Evolutionary conservation across 1,140 invertebrate genomes (phyloP), one percentile per base, ranked within the genome.

Genomic region (Penaeus vannamei): DNA sequence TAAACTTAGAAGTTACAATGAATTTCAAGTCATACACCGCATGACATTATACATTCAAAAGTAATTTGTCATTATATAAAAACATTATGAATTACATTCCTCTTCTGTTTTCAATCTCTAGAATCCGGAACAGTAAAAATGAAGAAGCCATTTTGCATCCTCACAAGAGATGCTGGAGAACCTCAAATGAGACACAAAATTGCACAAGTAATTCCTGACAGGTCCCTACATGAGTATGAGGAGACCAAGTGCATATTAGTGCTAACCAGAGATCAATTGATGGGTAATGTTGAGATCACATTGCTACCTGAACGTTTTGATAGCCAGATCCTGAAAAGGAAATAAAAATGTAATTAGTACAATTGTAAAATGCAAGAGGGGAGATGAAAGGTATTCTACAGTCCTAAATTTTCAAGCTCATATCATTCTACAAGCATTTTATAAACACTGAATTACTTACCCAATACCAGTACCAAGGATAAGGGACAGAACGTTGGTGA

Each of bases 391-490:
- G 53, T 53, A 53, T 53, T 46, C 42, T 46, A 46, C 42, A 46
- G 10, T 46, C 42, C 42, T 46, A 5, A 46, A 46, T 10, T 46
- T 46, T 53, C 53, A 53, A 53, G 1, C 8, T 5, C 8, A 42
- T 42, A 42, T 42, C 36, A 2, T 42, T 53, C 10, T 53, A 17
- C 17, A 53, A 53, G 8, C 53, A 53, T 14, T 14, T 14, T 0
- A 53, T 14, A 53, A 53, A 53, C 17, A 53, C 1, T 53, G 17
- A 53, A 53, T 53, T 53, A 86, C 93, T 94, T 94, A 98, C 97
- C 97, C 97, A 92, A 98, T 95, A 81, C 97, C 97, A 91, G 97
- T 97, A 77, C 97, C 97, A 90, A 98, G 94, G 81, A 98, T 93
- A 89, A 98, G 94, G 19, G 97, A 98, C 29, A 98, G 93, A 79